These are phyloP conservation scores for Styela clava DNA, from an alignment of 23 tunicate species.

Conservation along the genomic window DNA sequence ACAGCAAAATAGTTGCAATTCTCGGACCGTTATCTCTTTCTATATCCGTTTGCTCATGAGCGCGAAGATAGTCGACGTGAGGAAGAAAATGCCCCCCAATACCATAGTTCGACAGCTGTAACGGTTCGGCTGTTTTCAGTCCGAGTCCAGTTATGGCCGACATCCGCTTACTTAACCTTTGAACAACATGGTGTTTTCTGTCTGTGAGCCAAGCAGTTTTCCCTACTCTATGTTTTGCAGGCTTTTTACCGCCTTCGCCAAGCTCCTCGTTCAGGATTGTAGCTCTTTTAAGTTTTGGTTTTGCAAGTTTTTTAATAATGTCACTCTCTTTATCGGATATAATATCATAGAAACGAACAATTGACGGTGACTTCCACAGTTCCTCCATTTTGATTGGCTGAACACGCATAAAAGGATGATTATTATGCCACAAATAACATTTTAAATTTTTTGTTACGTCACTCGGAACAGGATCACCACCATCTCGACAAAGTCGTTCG, in stretches of 20 bases:
- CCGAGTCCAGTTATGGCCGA: slow-evolving; percentile 44
- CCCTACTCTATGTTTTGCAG: slow-evolving; percentile 72
- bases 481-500: slow-evolving; percentile 71
- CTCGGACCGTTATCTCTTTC: slow-evolving; percentile 53
- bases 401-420: slow-evolving; percentile 37
- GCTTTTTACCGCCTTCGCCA: no score
- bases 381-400: slow-evolving; percentile 87
- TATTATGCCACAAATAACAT: slow-evolving; percentile 80
- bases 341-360: slow-evolving; percentile 87
- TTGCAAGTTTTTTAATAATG: slow-evolving; percentile 56
- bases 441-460: slow-evolving; percentile 39
- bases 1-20: slow-evolving; percentile 72
- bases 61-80: slow-evolving; percentile 59
- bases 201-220: slow-evolving; percentile 83
- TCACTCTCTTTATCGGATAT: slow-evolving; percentile 54
- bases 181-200: slow-evolving; percentile 26
- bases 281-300: slow-evolving; percentile 72
- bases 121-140: slow-evolving; percentile 71
- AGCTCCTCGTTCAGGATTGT: slow-evolving; percentile 91
- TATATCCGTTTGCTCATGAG: slow-evolving; percentile 3
- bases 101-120: slow-evolving; percentile 91
- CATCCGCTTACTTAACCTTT: slow-evolving; percentile 41
- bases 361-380: slow-evolving; percentile 66
- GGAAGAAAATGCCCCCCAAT: slow-evolving; percentile 93
- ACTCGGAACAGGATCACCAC: slow-evolving; percentile 13